Percentiles rank a stretch among this genome's conserved stretches.
Conservation (phyloP, 2,888 invertebrate genomes). For the Microplitis manilae region DNA sequence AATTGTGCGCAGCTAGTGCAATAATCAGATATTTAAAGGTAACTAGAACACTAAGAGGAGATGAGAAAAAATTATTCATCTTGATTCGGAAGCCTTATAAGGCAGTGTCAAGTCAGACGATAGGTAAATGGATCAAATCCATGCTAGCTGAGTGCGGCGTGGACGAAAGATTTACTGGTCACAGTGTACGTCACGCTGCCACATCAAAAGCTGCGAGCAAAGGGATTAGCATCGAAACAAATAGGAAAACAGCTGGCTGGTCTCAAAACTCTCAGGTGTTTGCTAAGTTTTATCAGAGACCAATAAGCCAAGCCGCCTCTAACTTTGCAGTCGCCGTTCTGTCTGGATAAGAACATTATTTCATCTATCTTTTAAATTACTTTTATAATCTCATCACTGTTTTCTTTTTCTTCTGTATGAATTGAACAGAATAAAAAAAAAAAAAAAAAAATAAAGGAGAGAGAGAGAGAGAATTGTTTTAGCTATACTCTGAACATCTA, state of each 20-base stretch:
- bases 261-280: constrained; percentile 19
- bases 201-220: constrained; percentile 1
- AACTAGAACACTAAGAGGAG: constrained; percentile 15
- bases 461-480: background rate
- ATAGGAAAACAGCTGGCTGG: background rate
- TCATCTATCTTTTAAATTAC: background rate
- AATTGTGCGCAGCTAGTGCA: constrained; percentile 30
- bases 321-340: too few relatives aligned
- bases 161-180: background rate
- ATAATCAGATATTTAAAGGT: constrained; percentile 20
- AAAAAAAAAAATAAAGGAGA: background rate
- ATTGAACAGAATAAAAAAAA: background rate
- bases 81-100: constrained; percentile 20
- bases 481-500: constrained; percentile 1
- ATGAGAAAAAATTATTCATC: constrained; percentile 4
- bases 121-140: constrained; percentile 34
- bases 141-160: constrained; percentile 6
- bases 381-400: background rate
- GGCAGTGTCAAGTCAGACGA: constrained; percentile 24
- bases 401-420: background rate
- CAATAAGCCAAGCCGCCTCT: background rate
- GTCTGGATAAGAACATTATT: too few relatives aligned
- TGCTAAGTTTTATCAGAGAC: constrained; percentile 9
- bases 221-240: background rate
- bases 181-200: background rate